Evolutionary conservation across 2,113 vertebrate genomes (phyloP), one percentile per base, ranked within the genome.

Genomic region (Catharus fuscescens): DNA sequence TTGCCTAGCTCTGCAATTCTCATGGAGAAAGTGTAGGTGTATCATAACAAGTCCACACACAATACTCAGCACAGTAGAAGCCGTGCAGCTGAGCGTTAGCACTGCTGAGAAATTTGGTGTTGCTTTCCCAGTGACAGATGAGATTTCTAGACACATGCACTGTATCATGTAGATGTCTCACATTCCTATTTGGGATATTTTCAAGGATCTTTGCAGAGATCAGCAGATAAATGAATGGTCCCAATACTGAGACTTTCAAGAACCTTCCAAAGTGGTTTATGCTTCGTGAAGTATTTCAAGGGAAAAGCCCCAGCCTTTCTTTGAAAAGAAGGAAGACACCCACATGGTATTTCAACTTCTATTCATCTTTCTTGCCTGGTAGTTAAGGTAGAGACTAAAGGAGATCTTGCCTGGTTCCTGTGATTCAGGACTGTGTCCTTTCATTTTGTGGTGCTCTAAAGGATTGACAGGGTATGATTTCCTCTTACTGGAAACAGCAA

Each of bases 11-110:
- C 7, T 47, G 7, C 21, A 84, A 32, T 59, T 14, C 18, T 69
- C 4, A 0, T 18, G 61, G 28, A 66, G 17, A 34, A 38, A 17
- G 18, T n/a, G 10, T 57, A 32, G 15, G 7, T 38, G 21, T 60
- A 47, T 31, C 44, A 24, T 26, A 56, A 17, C 7, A 88, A 76
- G 36, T 40, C 42, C 15, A 18, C 25, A 18, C 10, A 40, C 28
- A 77, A 20, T 36, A 56, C 8, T n/a, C 13, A 77, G 38, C 42
- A 17, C 13, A 53, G 26, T 20, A 64, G 18, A 53, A 18, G 31
- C 1, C 0, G 0, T 65, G n/a, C 24, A 86, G 9, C 9, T 84
- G 53, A 29, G 4, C 21, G 6, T 40, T 15, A 71, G 11, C 12
- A 34, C 23, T 31, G 21, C 6, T 48, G 11, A 29, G 25, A 81